phyloP scores from a whole-genome alignment of 2,888 invertebrate species.

The Synergus laeviventris region DNA sequence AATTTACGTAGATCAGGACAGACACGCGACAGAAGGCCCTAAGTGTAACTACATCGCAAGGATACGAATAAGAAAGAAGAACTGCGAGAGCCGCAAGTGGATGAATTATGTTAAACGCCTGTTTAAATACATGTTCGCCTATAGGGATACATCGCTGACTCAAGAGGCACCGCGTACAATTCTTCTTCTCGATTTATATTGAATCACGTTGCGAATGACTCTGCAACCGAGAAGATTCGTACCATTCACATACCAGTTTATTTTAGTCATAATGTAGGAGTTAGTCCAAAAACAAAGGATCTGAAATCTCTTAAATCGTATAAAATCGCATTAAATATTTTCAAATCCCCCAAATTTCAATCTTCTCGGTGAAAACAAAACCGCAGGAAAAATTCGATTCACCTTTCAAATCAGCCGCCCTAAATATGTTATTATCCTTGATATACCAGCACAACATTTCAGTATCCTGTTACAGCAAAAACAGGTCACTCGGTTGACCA shows the following conservation, averaged over 20 bases:
- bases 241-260: neutral
- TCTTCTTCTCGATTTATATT: slow-evolving; percentile 74
- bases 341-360: too few relatives aligned
- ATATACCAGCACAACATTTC: neutral
- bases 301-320: too few relatives aligned
- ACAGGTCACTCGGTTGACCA: neutral
- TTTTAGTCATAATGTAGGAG: neutral
- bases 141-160: slow-evolving; percentile 69
- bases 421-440: neutral
- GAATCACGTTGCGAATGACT: slow-evolving; percentile 70
- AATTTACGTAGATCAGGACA: slow-evolving; percentile 20
- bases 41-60: slow-evolving; percentile 22
- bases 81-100: slow-evolving; percentile 58
- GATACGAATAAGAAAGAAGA: slow-evolving; percentile 44
- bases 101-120: slow-evolving; percentile 75
- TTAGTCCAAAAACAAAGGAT: too few relatives aligned
- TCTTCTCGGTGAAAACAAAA: too few relatives aligned
- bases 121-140: slow-evolving; percentile 74
- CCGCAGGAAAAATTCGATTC: neutral
- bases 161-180: slow-evolving; percentile 70
- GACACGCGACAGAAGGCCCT: slow-evolving; percentile 13
- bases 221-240: slow-evolving; percentile 56
- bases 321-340: too few relatives aligned
- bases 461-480: neutral
- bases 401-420: neutral